Base-by-base conservation (phyloP, 2,797 vertebrate species). In the Botia kubotai region DNA sequence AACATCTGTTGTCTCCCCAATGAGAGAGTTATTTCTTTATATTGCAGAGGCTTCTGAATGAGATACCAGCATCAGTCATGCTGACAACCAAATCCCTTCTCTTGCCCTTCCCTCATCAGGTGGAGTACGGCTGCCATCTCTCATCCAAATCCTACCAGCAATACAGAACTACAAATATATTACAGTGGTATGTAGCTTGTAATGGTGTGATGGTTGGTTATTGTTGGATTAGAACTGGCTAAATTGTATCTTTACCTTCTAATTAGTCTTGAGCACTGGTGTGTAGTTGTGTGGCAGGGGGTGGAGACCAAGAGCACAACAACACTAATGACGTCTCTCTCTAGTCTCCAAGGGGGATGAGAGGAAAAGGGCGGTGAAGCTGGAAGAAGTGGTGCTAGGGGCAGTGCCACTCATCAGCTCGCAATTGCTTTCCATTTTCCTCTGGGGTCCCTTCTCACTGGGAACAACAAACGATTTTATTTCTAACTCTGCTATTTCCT, bases 401-500 rank as follows among this genome's bases (percentile, higher is more conserved):
- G 89, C 90, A 90, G 90, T 91, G 92, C 90, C 91, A 92, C 93
- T 93, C 92, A 93, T 92, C 91, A 87, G 88, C 86, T 88, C 85
- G 89, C 92, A 92, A 94, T 94, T 92, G 92, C 90, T 89, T 89
- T 87, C 89, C 86, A 80, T 89, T 80, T 74, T 92, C 93, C 92
- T 93, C 87, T 60, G 90, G 91, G 83, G 91, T 90, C 88, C 80
- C 89, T 91, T 91, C 92, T 93, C 93, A 91, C 90, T 90, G 90
- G 92, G 92, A 93, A 93, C 91, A 93, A 93, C 92, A 93, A 91
- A 93, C 90, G 77, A 92, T 94, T 93, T 94, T 85, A 93, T 94
- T 94, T 94, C 91, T 92, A 93, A 94, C 92, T 92, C 89, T 86
- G 89, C 89, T 91, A 93, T 95, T 94, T 95, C 93, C 94, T 94